Base-by-base conservation (phyloP, 2,888 invertebrate genomes). In the Amphipoea oculea region DNA sequence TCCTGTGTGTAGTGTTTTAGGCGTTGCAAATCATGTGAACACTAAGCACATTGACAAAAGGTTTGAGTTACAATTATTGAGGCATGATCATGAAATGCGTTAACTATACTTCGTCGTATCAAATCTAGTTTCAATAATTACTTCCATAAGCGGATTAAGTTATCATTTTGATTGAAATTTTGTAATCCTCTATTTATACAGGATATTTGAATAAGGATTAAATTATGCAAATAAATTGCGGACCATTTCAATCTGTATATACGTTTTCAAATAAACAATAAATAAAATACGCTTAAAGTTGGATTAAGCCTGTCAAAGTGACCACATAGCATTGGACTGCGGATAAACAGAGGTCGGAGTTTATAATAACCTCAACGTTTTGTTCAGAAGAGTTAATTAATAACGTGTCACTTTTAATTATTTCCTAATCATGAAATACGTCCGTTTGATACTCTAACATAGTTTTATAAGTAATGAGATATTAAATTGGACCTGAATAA, bases 231-330 rank as follows among this genome's bases (percentile, higher is more conserved):
- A 63, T 65, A 45, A 9, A 76, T 74, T 74, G 1, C 12, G 29
- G 14, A 70, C 17, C 4, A 51, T 71, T 71, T 40, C 9, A 75
- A 81, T 69, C 42, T 60, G 20, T 71, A 29, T 17, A 51, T 45
- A 36, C 36, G 20, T 57, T 74, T 66, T 40, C 66, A 65, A 66
- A 45, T 48, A 45, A 81, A 81, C 45, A 73, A 82, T 62, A 36
- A 36, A 36, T 36, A 17, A 71, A 73, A 68, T 71, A 76, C 65
- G 66, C 29, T 67, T 40, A 60, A 75, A 84, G 51, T 73, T 70
- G n/a, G 60, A 60, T 70, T 40, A 72, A 70, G 6, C n/a, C 66
- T 63, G 78, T 63, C 62, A 75, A 66, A 70, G 51, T 63, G 48
- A 69, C 20, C 67, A 71, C 73, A 72, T 20, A 20, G 45, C 29